Evolutionary conservation across 2,113 vertebrate genomes (phyloP), one percentile per base, ranked within the genome.

Genomic region (Actinemys pallida): DNA sequence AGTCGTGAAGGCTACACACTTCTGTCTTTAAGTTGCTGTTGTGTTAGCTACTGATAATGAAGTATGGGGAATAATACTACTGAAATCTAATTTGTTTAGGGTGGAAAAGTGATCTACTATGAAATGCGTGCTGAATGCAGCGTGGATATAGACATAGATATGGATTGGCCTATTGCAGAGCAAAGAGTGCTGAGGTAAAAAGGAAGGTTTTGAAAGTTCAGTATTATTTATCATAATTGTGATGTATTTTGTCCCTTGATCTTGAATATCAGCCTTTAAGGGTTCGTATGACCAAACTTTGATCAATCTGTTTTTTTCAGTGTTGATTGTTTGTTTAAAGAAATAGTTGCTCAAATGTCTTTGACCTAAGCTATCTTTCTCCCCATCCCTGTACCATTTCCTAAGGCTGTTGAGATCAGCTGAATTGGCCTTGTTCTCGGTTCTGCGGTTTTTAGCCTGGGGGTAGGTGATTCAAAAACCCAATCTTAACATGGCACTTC

Each of bases 111-210:
- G 6, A 96, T 97, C 3, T 99, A 99, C 97, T 99, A 98, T 10
- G 99, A 99, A 98, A 99, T 99, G 99, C 65, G 88, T 22, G 98
- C 99, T 0, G 98, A 99, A 94, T 98, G 99, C 97, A 99, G 99
- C 19, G 99, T 99, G 95, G 99, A 99, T 95, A 99, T 99, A 16
- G 99, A 99, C 31, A 98, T 99, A 84, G 99, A 99, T 94, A 99
- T 99, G 56, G 99, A 99, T 81, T 99, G 99, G 99, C 99, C 99
- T 5, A 99, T 99, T 88, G 99, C 99, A 6, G 99, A 99, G 39
- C 99, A 99, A 92, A 98, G 99, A 94, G 99, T 99, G 2, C 96
- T 99, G 95, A 99, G 99, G 99, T 99, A 96, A 98, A 91, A 86
- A 81, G 2, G 31, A 69, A 54, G 29, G 65, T 7, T 52, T 24